phyloP scores from a whole-genome alignment of 2,113 vertebrate genomes.

The Galemys pyrenaicus region DNA sequence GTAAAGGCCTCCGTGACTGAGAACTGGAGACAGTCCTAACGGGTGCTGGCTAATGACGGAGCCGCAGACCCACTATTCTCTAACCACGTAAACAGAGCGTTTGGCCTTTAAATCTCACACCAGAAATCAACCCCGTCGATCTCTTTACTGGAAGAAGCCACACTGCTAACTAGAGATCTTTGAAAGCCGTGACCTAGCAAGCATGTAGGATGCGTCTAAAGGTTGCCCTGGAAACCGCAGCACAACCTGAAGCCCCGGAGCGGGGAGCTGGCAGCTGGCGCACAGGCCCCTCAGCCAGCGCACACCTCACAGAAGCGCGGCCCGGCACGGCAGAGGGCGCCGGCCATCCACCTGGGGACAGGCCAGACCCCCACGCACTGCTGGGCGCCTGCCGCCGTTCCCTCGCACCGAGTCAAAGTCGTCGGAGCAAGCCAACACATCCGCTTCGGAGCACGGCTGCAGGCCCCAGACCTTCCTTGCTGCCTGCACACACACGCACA shows the following conservation, averaged over 20 bases:
- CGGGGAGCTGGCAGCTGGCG: accelerated
- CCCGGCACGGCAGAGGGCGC: background rate
- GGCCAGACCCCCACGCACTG: no score
- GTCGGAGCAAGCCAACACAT: background rate
- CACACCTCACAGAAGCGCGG: accelerated
- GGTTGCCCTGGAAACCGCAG: background rate
- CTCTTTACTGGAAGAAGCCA: background rate
- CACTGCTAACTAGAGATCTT: background rate
- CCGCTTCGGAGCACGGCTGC: background rate
- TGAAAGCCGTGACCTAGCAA: background rate
- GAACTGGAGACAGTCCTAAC: constrained; percentile 2
- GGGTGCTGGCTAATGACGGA: background rate
- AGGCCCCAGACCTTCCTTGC: background rate
- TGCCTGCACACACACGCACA: background rate
- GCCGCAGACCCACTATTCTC: background rate
- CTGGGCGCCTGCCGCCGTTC: accelerated
- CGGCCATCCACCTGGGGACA: no score
- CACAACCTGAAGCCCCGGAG: background rate
- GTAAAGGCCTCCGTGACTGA: background rate
- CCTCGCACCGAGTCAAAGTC: background rate
- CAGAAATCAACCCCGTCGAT: background rate
- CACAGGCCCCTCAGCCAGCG: accelerated
- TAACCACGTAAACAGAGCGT: background rate
- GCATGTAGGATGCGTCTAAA: background rate
- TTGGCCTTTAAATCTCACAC: background rate